Base-by-base conservation (phyloP, 1,140 invertebrate genomes). In the Eciton burchellii region DNA sequence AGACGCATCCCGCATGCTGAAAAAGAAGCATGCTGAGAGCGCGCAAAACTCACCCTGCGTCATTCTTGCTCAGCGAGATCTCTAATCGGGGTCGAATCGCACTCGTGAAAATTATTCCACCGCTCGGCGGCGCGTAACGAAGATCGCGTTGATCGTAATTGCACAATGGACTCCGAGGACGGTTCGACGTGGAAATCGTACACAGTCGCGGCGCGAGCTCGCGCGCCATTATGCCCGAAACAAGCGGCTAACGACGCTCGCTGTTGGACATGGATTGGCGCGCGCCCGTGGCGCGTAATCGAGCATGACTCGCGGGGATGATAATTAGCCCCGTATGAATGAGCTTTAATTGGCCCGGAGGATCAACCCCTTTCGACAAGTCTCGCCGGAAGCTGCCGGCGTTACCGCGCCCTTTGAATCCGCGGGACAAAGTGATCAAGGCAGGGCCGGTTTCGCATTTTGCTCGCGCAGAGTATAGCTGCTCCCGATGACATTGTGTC, bases 241-340 rank as follows among this genome's bases (percentile, higher is more conserved):
- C 90, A 92, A 92, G 88, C 87, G 90, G 79, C 91, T 92, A 92
- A 92, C 91, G 91, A 92, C 84, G n/a, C n/a, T 84, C 82, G 76
- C 87, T 76, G 90, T 83, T 90, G 90, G 66, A 88, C 83, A 83
- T 84, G 77, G 90, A 92, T 92, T 92, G 91, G 89, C 77, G 66
- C 59, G 24, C 43, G 11, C 62, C 84, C 47, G 73, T 87, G 87
- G 11, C 62, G 84, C 47, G 73, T 87, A 88, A 49, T 66, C 81
- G 76, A 59, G 84, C 74, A 82, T 84, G 74, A 86, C 88, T 87
- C 60, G 84, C 87, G 86, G 88, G 86, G 89, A 91, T 90, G 89
- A 92, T 93, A 92, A 93, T 93, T 92, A 92, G 89, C 86, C 85
- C 72, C 60, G 74, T 90, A 91, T 93, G 92, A 93, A 93, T 93